Conservation (phyloP, 2,113 vertebrate genomes). For the Rhagologus leucostigma region DNA sequence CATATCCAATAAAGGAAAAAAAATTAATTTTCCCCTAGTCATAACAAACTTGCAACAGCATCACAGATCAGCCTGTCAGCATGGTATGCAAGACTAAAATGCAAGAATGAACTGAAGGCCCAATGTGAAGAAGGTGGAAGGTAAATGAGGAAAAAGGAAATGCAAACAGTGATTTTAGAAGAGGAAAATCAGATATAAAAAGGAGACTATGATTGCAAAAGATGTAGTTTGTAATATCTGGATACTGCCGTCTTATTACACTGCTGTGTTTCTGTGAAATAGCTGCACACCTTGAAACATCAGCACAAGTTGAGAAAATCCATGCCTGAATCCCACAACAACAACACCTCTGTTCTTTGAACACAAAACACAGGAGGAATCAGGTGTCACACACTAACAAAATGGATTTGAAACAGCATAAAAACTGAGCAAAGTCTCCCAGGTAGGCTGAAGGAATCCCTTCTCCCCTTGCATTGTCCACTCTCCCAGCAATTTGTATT, state of each 20-base stretch:
- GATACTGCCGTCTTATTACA: neutral
- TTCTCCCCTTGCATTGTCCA: neutral
- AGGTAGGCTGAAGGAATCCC: neutral
- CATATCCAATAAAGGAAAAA: neutral
- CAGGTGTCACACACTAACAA: fast-evolving
- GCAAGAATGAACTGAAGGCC: neutral
- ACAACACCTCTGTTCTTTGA: neutral
- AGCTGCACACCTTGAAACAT: neutral
- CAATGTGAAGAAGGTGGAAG: neutral
- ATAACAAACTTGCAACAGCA: conserved; percentile 4
- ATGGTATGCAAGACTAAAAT: neutral
- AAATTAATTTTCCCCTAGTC: neutral
- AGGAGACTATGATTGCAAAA: neutral
- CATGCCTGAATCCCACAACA: neutral
- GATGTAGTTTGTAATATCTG: neutral
- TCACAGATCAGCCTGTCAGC: neutral
- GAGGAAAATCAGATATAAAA: neutral
- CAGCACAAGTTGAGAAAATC: neutral
- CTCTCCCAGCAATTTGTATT: neutral
- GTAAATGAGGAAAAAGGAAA: neutral
- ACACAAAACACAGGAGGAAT: neutral
- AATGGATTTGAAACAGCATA: neutral
- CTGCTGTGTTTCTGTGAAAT: neutral
- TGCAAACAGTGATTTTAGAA: neutral
- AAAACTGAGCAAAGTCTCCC: neutral